Evolutionary conservation across 2,113 vertebrate species (phyloP), one percentile per base, ranked within the genome.

Genomic region (Hirundichthys speculiger): DNA sequence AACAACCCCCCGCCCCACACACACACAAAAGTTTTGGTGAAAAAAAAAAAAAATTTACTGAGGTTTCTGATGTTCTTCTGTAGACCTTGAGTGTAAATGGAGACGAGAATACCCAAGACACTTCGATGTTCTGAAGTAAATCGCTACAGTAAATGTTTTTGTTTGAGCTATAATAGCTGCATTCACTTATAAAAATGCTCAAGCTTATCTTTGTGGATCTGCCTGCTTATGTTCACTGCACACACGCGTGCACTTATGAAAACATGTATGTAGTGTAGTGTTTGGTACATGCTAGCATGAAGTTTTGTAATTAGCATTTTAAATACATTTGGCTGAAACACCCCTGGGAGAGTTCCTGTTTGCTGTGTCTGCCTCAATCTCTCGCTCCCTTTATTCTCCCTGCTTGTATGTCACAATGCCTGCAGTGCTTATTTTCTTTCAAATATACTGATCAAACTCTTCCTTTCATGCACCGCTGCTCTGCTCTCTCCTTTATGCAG

Each of bases 301-400:
- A 90, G 86, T 87, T 92, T 89, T 90, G 90, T 92, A 92, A 92
- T 92, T 91, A 91, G 86, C 89, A 83, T 90, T 92, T 93, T 93
- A 89, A 93, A 92, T 90, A 92, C 89, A 93, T 90, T 89, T 89
- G 80, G 81, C 82, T 81, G 73, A 81, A 88, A 80, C 73, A 81
- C 80, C 86, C 91, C 86, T 84, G 81, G 74, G 90, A 89, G 84
- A 84, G 59, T 84, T 86, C 69, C 64, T 86, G 84, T 86, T 85
- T 86, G 81, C 85, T 63, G 70, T 73, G 81, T 86, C 81, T 80
- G 85, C 79, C 82, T 83, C 73, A 63, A 83, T 83, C 77, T 84
- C 71, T 72, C 21, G 40, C 69, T 79, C 40, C 78, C 72, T 90
- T 87, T 86, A 78, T 87, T 85, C 80, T 87, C 68, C 53, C 53